A percentile compares a stretch with the other conserved stretches of the same genome.
phyloP scores from a whole-genome alignment of 2,888 invertebrate species.

The Coremacera marginata region DNA sequence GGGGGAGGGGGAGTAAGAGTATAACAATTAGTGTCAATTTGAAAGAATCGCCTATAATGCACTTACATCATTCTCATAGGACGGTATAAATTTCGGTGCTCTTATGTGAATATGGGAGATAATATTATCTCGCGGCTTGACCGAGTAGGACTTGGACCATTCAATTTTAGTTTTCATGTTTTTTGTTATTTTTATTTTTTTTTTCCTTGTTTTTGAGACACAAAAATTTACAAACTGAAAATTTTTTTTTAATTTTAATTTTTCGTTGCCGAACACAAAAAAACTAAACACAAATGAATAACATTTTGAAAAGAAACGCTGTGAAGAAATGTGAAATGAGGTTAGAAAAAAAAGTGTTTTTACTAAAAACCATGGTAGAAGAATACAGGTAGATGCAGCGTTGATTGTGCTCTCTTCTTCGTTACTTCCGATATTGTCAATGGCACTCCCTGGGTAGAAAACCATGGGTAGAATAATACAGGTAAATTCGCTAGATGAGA shows the following conservation, averaged over 20 bases:
- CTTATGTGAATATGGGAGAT: conserved; percentile 49
- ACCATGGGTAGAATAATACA: no score
- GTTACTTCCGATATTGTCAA: no score
- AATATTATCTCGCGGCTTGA: conserved; percentile 54
- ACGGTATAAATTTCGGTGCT: conserved; percentile 49
- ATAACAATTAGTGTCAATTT: not conserved
- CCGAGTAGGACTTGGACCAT: conserved; percentile 51
- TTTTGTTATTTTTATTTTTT: not conserved
- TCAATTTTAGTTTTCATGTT: conserved; percentile 42
- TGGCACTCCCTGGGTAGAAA: no score
- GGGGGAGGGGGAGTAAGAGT: not conserved
- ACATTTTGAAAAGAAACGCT: not conserved
- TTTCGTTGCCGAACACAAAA: conserved; percentile 5
- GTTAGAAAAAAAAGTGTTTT: no score
- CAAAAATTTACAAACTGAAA: not conserved
- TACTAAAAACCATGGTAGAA: no score
- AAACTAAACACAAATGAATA: not conserved
- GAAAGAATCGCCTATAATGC: not conserved
- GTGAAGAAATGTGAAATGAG: not conserved
- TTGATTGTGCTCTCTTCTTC: no score
- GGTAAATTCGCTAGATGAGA: no score
- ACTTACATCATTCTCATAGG: conserved; percentile 54
- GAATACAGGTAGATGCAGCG: no score
- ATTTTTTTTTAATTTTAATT: not conserved
- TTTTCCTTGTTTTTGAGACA: not conserved